phyloP scores from a whole-genome alignment of 2,113 vertebrate genomes.

The Tachysurus vachellii region DNA sequence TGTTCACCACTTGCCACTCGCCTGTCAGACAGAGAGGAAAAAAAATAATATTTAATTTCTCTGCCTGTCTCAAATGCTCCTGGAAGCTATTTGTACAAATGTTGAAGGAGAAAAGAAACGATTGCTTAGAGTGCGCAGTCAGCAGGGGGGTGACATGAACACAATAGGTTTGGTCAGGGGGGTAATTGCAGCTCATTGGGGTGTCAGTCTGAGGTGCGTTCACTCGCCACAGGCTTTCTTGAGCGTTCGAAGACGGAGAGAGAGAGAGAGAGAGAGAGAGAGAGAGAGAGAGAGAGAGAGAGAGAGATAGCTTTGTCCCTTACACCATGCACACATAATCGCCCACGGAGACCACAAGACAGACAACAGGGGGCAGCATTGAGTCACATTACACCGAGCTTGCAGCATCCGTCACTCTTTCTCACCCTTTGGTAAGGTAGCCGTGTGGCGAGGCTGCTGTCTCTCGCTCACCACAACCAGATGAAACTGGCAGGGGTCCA shows the following conservation, averaged over 20 bases:
- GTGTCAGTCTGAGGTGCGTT: constrained; percentile 53
- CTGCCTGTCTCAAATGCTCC: constrained; percentile 42
- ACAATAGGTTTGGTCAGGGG: constrained; percentile 53
- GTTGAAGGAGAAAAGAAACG: constrained; percentile 54
- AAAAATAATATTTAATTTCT: constrained; percentile 53
- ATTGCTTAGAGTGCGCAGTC: constrained; percentile 54
- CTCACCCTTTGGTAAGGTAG: constrained; percentile 14
- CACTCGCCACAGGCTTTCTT: constrained; percentile 32
- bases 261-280: neutral
- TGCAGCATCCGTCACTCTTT: constrained; percentile 21
- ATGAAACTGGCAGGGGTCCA: constrained; percentile 72
- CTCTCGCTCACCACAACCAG: constrained; percentile 47
- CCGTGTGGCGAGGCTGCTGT: constrained; percentile 6
- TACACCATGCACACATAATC: neutral
- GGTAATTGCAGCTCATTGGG: constrained; percentile 55
- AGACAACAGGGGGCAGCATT: constrained; percentile 78
- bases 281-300: neutral
- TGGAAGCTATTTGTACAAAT: constrained; percentile 55
- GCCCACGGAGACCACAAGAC: neutral
- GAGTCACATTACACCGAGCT: constrained; percentile 61
- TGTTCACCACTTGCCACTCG: constrained; percentile 36
- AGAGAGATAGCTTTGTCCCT: constrained; percentile 7
- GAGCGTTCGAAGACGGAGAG: neutral
- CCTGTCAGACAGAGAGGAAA: constrained; percentile 35
- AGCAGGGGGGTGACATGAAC: constrained; percentile 48